Base-by-base conservation (phyloP, 2,113 vertebrate species). In the Orthonyx spaldingii region DNA sequence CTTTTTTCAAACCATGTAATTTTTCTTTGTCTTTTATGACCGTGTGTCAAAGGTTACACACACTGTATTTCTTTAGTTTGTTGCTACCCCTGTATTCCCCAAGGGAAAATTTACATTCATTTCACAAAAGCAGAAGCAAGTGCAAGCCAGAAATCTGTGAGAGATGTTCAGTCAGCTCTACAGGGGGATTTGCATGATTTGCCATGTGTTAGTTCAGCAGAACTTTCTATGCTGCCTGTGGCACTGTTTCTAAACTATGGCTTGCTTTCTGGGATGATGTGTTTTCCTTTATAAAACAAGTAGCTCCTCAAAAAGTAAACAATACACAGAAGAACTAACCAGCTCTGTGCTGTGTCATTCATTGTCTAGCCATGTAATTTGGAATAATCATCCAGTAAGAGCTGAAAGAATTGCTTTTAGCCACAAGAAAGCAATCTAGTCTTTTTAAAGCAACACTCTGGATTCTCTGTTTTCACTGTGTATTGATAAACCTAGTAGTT, bases 101-200 rank as follows among this genome's bases (percentile, higher is more conserved):
- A 27, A 72, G 66, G 69, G 82, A 83, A 94, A 94, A 95, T 85
- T 35, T 69, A 57, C 57, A 76, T 49, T 79, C 56, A 13, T 92
- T 93, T 95, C 63, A 94, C 84, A 69, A 84, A 93, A 83, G 28
- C 75, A 88, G 57, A 96, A 96, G 59, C 56, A 95, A 93, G 39
- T 83, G 49, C 87, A 78, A 93, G 92, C 27, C 55, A 90, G 84
- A 76, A 91, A 91, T 47, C 57, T 39, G 21, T 53, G 84, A 80
- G 92, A 95, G 69, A 65, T 60, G 47, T 91, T 88, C 84, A 87
- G 79, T 93, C 87, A 94, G 77, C 86, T 81, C 66, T 88, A 4
- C 7, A 33, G 2, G 0, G 65, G 41, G 61, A 96, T 96, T 93
- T 95, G 89, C 87, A 90, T 93, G 85, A 91, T 81, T 63, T 86